Evolutionary conservation across 2,888 invertebrate species (phyloP), one percentile per base, ranked within the genome.

Genomic region (Neria commutata): DNA sequence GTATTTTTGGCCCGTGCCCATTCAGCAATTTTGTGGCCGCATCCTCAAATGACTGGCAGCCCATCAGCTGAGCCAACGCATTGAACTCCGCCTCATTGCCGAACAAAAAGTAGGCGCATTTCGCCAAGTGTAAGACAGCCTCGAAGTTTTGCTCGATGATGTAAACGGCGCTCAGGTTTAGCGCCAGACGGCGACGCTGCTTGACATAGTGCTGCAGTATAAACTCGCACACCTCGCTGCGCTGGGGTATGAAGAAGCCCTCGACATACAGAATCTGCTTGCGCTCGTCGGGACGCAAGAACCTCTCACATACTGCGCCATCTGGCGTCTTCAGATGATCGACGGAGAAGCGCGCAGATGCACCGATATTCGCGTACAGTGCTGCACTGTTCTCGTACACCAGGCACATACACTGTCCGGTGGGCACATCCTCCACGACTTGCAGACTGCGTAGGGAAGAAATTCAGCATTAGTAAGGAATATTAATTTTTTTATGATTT

Each of bases 81-180:
- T 77, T 71, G 68, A 83, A 86, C 75, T 87, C 87, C n/a, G 74
- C 74, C 3, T 73, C 75, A 74, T 87, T 87, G 4, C 87, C 88
- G 69, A 87, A 85, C 3, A 87, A 70, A 26, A 87, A 79, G 66
- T 84, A 82, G 10, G 85, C 81, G 45, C 78, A 75, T 14, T 82
- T 77, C 14, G 83, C 81, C 65, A 86, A 76, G 64, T 80, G 72
- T 24, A 78, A 66, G 19, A 87, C 72, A 49, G 77, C 75, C 17
- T 82, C 72, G 2, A 80, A 70, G 52, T 83, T 76, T 5, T 79
- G 66, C 33, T 80, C 68, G 47, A 84, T 82, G n/a, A 87, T 82
- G 67, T 87, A 87, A 1, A 79, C 76, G 1, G 85, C 86, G 67
- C 83, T 84, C 48, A 87, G 78, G 76, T 86, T 87, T 57, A 86